Evolutionary conservation across 2,888 invertebrate species (phyloP), one percentile per base, ranked within the genome.

Genomic region (Mactromeris polynyma): DNA sequence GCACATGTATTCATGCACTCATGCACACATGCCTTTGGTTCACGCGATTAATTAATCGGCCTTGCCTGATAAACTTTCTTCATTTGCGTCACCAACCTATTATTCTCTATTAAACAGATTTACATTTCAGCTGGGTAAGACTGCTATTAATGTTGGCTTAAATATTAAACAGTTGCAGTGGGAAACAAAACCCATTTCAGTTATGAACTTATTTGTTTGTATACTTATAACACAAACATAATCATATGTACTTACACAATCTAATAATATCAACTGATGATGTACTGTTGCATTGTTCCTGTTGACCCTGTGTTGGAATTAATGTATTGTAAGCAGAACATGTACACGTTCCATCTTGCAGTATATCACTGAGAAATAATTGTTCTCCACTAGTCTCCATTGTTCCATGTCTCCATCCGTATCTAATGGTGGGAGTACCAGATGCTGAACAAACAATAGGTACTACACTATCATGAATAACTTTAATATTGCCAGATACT

Each of bases 371-470:
- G 58, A 9, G 58, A 64, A 26, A 26, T 26, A 64, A 64, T n/a
- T n/a, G 21, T 21, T 64, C 26, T 26, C 26, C 58, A 64, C 26
- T 64, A n/a, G 26, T 26, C 26, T 9, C 26, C n/a, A 26, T 64
- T 26, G 58, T 64, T 64, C 58, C 58, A 26, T 26, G n/a, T 64
- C 26, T n/a, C 58, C 58, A 64, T 26, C n/a, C 26, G 7, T 64
- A 64, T 64, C 26, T 64, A 3, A 64, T 64, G 58, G 58, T 64
- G 9, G 58, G 58, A 64, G 26, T n/a, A 64, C 58, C 58, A 64
- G 58, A 64, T 64, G 58, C 58, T 26, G 58, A 64, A 64, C 58
- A 64, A 64, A 64, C 58, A 26, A 64, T 64, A 64, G 58, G 58
- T n/a, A 26, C 26, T 9, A 9, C 9, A 64, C 58, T 64, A n/a